Evolutionary conservation across 2,113 vertebrate genomes (phyloP).

Genomic region (Calonectris borealis): DNA sequence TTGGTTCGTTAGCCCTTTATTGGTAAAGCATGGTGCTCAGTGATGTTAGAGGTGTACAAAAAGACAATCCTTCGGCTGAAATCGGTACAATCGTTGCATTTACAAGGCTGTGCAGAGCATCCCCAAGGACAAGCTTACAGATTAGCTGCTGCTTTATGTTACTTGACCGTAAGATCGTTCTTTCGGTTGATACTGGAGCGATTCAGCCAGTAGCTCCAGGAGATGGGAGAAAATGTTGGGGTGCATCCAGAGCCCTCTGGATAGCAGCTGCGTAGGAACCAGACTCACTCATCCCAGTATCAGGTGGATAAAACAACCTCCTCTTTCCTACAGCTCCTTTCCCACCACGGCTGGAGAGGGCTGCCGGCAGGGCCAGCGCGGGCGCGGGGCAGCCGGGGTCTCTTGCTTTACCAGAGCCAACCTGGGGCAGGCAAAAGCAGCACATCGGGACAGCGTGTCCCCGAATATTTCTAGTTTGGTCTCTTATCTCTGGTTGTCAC

Average conservation of each 20-base stretch:
- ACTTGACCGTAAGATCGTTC: background rate
- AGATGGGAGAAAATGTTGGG: background rate
- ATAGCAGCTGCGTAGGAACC: background rate
- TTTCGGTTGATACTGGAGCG: background rate
- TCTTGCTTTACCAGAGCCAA: background rate
- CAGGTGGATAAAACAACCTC: background rate
- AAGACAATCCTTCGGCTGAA: background rate
- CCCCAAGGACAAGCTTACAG: background rate
- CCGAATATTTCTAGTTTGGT: background rate
- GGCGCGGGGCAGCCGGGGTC: rapidly evolving
- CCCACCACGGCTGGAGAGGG: background rate
- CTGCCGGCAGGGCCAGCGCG: background rate
- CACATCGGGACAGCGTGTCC: background rate
- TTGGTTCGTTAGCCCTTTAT: slow-evolving; percentile 50
- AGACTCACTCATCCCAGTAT: background rate
- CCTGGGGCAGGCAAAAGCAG: background rate
- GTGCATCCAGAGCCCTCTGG: background rate
- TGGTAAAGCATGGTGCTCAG: background rate
- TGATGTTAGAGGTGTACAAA: background rate
- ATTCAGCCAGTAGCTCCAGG: background rate
- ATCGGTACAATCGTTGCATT: background rate
- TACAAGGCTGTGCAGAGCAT: background rate
- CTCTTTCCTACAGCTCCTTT: background rate
- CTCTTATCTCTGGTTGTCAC: background rate
- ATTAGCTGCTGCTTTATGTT: background rate